A percentile compares a stretch with the other conserved stretches of the same genome.
These are phyloP conservation scores for Scortum barcoo DNA, from an alignment of 2,113 vertebrate species.

Conservation along the genomic window DNA sequence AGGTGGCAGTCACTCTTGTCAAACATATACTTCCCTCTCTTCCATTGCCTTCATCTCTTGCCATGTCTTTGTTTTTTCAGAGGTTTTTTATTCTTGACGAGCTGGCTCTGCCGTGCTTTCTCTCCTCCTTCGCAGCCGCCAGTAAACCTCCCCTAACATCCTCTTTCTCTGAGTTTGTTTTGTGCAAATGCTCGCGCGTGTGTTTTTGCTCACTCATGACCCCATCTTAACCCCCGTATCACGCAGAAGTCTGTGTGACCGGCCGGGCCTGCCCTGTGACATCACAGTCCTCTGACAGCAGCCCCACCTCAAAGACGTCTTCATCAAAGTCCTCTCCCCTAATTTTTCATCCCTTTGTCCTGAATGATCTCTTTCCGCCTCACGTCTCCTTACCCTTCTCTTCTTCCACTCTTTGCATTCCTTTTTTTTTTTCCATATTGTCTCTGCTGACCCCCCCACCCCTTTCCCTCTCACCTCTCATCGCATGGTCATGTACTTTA, in stretches of 20 bases:
- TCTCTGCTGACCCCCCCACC: constrained; percentile 25
- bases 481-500: constrained; percentile 80
- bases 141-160: neutral
- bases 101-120: neutral
- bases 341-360: constrained; percentile 44
- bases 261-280: constrained; percentile 41
- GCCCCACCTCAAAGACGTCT: constrained; percentile 64
- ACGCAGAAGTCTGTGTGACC: constrained; percentile 59
- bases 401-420: constrained; percentile 45
- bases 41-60: constrained; percentile 38
- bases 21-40: constrained; percentile 35
- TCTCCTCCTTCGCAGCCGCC: neutral
- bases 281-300: constrained; percentile 39
- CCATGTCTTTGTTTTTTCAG: constrained; percentile 1
- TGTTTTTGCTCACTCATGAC: constrained; percentile 58
- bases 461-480: constrained; percentile 59
- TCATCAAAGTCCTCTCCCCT: constrained; percentile 52
- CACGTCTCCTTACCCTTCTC: constrained; percentile 9
- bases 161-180: constrained; percentile 8
- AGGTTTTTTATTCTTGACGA: neutral
- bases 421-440: constrained; percentile 38
- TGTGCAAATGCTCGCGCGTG: neutral
- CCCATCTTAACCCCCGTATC: constrained; percentile 65
- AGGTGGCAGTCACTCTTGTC: constrained; percentile 69
- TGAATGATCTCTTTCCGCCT: constrained; percentile 29